Evolutionary conservation across 2,888 invertebrate genomes (phyloP).

Genomic region (Eueremaeus valkanovi): DNA sequence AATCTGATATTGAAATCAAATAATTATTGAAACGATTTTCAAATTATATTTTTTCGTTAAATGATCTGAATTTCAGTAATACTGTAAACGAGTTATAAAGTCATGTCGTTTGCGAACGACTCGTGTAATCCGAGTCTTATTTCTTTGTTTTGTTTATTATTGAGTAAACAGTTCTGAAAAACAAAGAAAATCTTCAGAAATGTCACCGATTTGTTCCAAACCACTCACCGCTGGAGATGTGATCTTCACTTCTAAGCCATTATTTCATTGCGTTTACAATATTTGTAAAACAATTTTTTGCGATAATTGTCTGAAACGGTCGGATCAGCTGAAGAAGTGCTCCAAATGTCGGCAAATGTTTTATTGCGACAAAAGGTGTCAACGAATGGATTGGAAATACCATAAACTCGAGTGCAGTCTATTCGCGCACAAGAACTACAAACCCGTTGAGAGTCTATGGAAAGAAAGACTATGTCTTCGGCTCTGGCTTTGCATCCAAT

Average conservation of each 20-base stretch:
- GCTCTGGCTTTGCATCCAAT: neutral
- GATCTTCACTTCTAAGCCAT: neutral
- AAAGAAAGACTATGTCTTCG: neutral
- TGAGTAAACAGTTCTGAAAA: no score
- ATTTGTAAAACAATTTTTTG: neutral
- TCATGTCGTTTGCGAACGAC: no score
- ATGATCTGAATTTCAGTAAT: no score
- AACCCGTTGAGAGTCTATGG: neutral
- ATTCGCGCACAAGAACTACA: neutral
- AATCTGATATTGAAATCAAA: no score
- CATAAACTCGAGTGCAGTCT: neutral
- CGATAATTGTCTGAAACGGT: neutral
- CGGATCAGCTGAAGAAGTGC: neutral
- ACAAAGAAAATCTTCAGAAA: no score
- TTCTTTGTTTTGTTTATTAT: no score
- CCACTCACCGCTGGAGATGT: neutral
- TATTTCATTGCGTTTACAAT: neutral
- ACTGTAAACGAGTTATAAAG: no score
- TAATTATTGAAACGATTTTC: no score
- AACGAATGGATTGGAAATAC: neutral
- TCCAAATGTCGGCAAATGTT: neutral
- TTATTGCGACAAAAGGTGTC: neutral
- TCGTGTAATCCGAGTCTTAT: no score
- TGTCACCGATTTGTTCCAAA: neutral
- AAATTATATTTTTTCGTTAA: no score